Conservation (phyloP, 2,797 vertebrate genomes). For the Hozukius guyotensis region DNA sequence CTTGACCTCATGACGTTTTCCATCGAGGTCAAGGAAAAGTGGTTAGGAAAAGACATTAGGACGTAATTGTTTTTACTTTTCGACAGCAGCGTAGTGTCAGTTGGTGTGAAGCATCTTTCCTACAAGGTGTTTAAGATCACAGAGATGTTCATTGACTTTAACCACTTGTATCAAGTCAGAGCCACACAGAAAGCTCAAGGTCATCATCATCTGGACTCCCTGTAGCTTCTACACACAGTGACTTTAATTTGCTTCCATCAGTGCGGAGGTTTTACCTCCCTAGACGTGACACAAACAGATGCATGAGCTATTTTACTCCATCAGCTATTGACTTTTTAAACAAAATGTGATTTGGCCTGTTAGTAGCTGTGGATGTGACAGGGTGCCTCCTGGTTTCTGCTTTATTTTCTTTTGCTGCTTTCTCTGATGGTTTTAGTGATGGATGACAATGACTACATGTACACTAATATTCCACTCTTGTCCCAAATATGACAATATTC, state of each 20-base stretch:
- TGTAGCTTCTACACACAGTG: neutral
- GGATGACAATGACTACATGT: neutral
- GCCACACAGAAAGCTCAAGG: neutral
- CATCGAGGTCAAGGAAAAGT: no score
- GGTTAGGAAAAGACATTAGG: no score
- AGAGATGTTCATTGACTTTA: neutral
- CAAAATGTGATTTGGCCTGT: neutral
- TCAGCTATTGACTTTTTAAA: neutral
- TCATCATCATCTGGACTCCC: neutral
- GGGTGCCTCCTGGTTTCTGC: neutral
- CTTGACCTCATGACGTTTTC: no score
- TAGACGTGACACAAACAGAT: neutral
- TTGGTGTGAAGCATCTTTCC: no score
- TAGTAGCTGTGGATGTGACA: neutral
- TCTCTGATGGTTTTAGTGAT: neutral
- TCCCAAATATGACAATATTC: no score
- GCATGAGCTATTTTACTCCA: neutral
- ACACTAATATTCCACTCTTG: no score
- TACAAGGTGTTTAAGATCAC: neutral
- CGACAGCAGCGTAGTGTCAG: neutral
- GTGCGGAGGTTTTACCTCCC: neutral
- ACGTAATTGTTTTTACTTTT: no score
- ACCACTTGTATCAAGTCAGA: neutral
- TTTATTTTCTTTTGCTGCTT: neutral
- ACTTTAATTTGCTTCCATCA: neutral